Evolutionary conservation across 2,113 vertebrate genomes (phyloP).

Genomic region (Lontra canadensis): DNA sequence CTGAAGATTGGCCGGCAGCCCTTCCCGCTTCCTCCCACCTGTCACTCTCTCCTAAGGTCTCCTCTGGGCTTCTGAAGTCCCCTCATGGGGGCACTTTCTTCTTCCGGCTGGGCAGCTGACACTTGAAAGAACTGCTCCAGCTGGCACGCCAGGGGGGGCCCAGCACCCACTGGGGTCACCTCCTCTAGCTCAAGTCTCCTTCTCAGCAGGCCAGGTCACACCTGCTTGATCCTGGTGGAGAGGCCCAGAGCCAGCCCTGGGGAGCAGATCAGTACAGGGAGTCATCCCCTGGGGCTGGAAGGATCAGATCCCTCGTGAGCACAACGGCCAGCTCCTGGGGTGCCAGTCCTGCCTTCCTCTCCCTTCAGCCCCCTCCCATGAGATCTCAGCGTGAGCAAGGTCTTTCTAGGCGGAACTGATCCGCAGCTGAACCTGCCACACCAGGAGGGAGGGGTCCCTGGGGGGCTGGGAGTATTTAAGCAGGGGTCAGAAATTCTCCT

Average conservation of each 20-base stretch:
- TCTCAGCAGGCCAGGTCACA: constrained; percentile 37
- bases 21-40: not conserved
- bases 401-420: not conserved
- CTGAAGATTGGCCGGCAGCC: not conserved
- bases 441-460: not conserved
- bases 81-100: constrained; percentile 40
- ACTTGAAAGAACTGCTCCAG: constrained; percentile 37
- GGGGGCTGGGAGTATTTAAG: not conserved
- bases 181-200: not conserved
- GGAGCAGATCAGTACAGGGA: not conserved
- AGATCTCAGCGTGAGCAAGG: not conserved
- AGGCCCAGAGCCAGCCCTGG: not conserved
- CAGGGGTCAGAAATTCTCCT: not conserved
- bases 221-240: not conserved
- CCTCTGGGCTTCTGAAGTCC: not conserved
- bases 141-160: not conserved
- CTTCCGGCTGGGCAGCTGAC: not conserved
- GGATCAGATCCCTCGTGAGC: not conserved
- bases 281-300: not conserved
- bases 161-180: not conserved
- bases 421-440: not conserved
- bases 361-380: not conserved
- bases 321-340: not conserved
- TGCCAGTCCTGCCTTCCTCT: not conserved
- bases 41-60: not conserved